A percentile compares a stretch with the other conserved stretches of the same genome.
phyloP scores from a whole-genome alignment of 2,113 vertebrate genomes.

The Uria lomvia region DNA sequence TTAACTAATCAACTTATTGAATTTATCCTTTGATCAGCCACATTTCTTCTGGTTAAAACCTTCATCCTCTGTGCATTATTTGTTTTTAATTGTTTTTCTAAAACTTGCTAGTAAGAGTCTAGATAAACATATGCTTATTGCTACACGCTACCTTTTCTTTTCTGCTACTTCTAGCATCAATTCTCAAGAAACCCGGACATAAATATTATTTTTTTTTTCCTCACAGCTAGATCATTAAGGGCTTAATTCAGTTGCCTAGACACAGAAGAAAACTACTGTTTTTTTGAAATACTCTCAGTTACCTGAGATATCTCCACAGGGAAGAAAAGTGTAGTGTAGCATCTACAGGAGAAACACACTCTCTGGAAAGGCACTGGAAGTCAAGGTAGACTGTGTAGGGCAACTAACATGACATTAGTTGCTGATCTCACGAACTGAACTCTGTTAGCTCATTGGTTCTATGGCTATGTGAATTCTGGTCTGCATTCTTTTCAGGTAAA shows the following conservation, averaged over 20 bases:
- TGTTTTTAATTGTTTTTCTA: background rate
- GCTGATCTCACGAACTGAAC: no score
- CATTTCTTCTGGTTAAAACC: background rate
- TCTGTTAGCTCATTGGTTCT: no score
- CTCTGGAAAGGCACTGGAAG: no score
- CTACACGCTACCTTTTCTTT: background rate
- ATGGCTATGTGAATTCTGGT: no score
- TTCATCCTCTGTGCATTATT: background rate
- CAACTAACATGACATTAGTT: no score
- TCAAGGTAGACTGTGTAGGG: no score
- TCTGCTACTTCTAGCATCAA: background rate
- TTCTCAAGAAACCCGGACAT: background rate
- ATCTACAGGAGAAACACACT: no score
- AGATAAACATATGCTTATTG: background rate
- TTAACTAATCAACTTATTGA: background rate
- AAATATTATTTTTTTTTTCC: background rate
- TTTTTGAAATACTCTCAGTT: background rate
- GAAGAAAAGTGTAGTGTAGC: no score
- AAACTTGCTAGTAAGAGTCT: background rate
- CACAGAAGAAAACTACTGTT: background rate
- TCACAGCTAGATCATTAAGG: background rate
- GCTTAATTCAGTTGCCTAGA: background rate
- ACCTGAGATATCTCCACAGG: no score
- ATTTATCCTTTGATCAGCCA: background rate
- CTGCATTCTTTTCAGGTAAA: no score